Evolutionary conservation across 2,888 invertebrate species (phyloP).

Genomic region (Notodonta ziczac): DNA sequence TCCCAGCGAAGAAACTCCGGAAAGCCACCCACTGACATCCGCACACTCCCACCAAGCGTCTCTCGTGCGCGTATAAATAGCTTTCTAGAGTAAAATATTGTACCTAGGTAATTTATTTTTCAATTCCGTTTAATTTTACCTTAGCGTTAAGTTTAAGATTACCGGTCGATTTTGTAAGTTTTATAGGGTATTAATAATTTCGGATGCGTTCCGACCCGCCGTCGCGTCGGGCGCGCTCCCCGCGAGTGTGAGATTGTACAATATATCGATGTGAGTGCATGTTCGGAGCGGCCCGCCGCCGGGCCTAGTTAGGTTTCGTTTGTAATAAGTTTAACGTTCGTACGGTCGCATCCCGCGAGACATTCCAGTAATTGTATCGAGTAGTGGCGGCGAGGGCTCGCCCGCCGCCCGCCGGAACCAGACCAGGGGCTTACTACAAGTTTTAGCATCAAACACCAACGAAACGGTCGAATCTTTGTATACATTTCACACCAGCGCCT

Average conservation of each 20-base stretch:
- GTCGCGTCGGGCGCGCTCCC: constrained; percentile 58
- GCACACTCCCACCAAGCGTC: constrained; percentile 67
- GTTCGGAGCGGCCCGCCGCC: constrained; percentile 61
- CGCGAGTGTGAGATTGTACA: constrained; percentile 71
- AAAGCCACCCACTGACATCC: constrained; percentile 79
- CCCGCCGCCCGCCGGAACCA: constrained; percentile 54
- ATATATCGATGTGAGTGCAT: constrained; percentile 69
- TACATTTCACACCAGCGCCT: too few relatives aligned
- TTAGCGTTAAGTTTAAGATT: constrained; percentile 80
- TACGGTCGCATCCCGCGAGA: constrained; percentile 80
- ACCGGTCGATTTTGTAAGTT: constrained; percentile 85
- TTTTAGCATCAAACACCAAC: too few relatives aligned
- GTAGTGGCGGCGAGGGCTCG: constrained; percentile 62
- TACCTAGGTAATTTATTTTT: constrained; percentile 86
- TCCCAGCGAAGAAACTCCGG: constrained; percentile 77
- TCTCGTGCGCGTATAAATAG: constrained; percentile 80
- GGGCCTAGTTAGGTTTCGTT: constrained; percentile 76
- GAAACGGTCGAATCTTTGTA: too few relatives aligned
- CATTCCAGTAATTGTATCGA: constrained; percentile 82
- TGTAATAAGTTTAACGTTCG: constrained; percentile 71
- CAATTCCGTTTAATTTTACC: constrained; percentile 85
- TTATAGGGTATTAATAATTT: constrained; percentile 80
- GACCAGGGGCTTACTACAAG: constrained; percentile 43
- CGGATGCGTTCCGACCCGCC: constrained; percentile 67
- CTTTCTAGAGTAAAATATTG: constrained; percentile 83